phyloP scores from a whole-genome alignment of 2,888 invertebrate genomes.

The Drosophila diplacantha region DNA sequence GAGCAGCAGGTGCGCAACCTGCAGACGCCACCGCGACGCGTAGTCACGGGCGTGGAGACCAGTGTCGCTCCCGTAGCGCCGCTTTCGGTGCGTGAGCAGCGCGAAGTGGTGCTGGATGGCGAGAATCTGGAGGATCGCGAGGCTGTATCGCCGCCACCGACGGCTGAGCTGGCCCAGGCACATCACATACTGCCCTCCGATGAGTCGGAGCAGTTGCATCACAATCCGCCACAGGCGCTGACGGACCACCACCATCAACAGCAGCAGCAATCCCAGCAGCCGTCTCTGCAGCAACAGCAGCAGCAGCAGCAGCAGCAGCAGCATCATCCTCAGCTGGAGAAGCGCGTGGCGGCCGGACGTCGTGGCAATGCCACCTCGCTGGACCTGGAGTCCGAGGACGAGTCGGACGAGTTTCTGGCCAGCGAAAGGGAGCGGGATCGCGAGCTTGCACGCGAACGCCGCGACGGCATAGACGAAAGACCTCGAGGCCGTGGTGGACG shows the following conservation, averaged over 20 bases:
- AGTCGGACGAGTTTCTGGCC: constrained; percentile 62
- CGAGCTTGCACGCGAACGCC: constrained; percentile 78
- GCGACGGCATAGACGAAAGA: constrained; percentile 38
- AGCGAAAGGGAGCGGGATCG: constrained; percentile 73
- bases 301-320: background rate
- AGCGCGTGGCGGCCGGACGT: constrained; percentile 26
- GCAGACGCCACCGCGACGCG: constrained; percentile 66
- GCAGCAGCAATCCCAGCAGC: constrained; percentile 20
- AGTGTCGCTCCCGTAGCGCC: constrained; percentile 9
- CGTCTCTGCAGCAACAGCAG: constrained; percentile 53
- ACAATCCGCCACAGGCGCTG: constrained; percentile 9
- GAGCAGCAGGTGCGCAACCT: constrained; percentile 44
- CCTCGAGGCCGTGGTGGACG: constrained; percentile 40
- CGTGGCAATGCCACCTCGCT: constrained; percentile 38
- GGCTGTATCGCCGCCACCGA: constrained; percentile 24
- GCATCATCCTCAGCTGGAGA: constrained; percentile 12
- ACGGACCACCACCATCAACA: constrained; percentile 19
- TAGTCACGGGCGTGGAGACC: constrained; percentile 80
- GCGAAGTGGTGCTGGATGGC: constrained; percentile 81
- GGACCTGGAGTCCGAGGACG: constrained; percentile 74
- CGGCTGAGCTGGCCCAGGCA: constrained; percentile 30
- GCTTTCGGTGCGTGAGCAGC: constrained; percentile 71
- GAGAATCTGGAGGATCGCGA: constrained; percentile 79
- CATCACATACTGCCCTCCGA: constrained; percentile 27
- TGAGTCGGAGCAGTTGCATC: constrained; percentile 15